phyloP scores from a whole-genome alignment of 2,888 invertebrate species.

The Tinea pellionella region DNA sequence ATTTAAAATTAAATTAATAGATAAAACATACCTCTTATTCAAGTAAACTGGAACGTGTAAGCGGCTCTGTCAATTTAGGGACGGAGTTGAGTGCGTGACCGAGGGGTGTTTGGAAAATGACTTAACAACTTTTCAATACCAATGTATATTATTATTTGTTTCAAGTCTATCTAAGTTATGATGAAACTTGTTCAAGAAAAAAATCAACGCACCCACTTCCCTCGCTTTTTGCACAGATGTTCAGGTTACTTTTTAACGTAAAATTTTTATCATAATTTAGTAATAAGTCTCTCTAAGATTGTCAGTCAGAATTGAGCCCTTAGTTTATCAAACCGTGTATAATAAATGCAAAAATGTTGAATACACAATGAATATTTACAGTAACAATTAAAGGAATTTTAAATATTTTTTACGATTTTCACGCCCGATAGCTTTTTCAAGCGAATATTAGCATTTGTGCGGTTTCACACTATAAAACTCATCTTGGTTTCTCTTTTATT shows the following conservation, averaged over 20 bases:
- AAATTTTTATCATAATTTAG: too few relatives aligned
- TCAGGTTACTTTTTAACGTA: too few relatives aligned
- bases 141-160: background rate
- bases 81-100: slow-evolving; percentile 27
- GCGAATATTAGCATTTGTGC: background rate
- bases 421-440: background rate
- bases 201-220: too few relatives aligned
- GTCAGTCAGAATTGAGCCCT: too few relatives aligned
- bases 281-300: too few relatives aligned
- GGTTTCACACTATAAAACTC: background rate
- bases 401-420: background rate
- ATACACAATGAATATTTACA: background rate
- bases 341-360: background rate
- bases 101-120: slow-evolving; percentile 14
- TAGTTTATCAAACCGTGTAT: too few relatives aligned
- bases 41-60: slow-evolving; percentile 14
- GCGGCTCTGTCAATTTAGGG: slow-evolving; percentile 21
- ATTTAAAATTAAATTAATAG: too few relatives aligned
- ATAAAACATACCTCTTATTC: too few relatives aligned
- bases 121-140: slow-evolving; percentile 1
- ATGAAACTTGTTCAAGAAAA: too few relatives aligned
- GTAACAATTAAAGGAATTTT: background rate
- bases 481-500: too few relatives aligned
- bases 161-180: too few relatives aligned
- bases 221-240: too few relatives aligned